Percentiles rank a stretch among this genome's conserved stretches.
These are phyloP conservation scores for Venturia canescens DNA, from an alignment of 1,140 invertebrate genomes.

Conservation along the genomic window DNA sequence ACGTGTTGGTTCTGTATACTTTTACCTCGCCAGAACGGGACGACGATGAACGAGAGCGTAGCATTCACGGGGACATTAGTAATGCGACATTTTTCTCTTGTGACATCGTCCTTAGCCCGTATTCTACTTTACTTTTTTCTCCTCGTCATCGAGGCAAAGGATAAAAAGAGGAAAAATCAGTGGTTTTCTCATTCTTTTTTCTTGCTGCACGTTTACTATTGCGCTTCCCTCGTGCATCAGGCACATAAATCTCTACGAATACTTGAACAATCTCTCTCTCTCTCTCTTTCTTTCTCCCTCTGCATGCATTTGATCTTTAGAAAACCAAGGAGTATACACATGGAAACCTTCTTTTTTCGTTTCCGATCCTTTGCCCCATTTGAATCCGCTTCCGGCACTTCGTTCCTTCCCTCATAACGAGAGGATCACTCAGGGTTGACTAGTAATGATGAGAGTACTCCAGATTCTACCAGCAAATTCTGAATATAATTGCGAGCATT, in stretches of 20 bases:
- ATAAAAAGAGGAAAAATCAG: constrained; percentile 15
- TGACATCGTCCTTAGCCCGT: constrained; percentile 28
- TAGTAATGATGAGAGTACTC: neutral
- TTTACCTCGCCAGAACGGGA: constrained; percentile 26
- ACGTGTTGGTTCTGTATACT: neutral
- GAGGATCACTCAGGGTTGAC: neutral
- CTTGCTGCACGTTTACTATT: neutral
- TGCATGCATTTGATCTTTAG: neutral
- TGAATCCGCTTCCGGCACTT: neutral
- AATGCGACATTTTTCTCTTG: constrained; percentile 40
- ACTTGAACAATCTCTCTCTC: neutral
- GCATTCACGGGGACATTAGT: constrained; percentile 28
- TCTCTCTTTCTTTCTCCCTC: too few relatives aligned
- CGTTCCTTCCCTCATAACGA: neutral
- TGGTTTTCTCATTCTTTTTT: neutral
- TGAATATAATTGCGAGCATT: too few relatives aligned
- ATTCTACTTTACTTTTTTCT: neutral
- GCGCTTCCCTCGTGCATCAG: neutral
- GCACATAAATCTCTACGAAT: constrained; percentile 18
- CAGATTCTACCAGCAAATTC: neutral
- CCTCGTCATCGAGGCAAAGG: neutral
- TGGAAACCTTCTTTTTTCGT: neutral
- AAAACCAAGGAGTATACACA: neutral
- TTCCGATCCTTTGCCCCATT: too few relatives aligned
- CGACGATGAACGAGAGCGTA: neutral